Conservation (phyloP, 1,140 invertebrate species). For the Drosophila hydei region DNA sequence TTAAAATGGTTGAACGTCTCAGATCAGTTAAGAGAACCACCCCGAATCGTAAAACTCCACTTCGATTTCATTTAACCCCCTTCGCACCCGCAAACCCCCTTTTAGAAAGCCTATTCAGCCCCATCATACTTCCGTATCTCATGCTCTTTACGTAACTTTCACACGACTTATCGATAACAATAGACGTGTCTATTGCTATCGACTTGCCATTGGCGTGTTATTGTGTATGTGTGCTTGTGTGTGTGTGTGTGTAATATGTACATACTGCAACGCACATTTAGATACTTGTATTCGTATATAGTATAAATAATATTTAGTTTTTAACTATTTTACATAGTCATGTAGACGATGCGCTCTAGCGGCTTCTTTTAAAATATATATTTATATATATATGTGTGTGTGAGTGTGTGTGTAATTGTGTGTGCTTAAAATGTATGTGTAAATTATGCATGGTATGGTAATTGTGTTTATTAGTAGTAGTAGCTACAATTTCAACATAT, state of each 20-base stretch:
- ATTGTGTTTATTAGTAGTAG: slow-evolving; percentile 64
- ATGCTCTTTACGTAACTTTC: slow-evolving; percentile 14
- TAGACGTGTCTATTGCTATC: slow-evolving; percentile 17
- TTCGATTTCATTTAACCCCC: not conserved
- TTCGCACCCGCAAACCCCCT: slow-evolving; percentile 15
- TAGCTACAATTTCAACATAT: slow-evolving; percentile 79
- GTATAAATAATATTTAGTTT: slow-evolving; percentile 79
- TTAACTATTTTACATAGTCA: slow-evolving; percentile 82
- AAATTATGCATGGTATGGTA: slow-evolving; percentile 45
- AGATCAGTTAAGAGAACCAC: slow-evolving; percentile 37
- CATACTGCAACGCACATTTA: slow-evolving; percentile 71
- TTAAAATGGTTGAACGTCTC: slow-evolving; percentile 67
- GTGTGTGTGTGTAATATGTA: slow-evolving; percentile 38
- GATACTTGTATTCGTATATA: slow-evolving; percentile 61
- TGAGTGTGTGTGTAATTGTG: slow-evolving; percentile 30
- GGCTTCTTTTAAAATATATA: slow-evolving; percentile 60
- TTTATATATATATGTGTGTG: slow-evolving; percentile 51
- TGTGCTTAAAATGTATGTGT: slow-evolving; percentile 37
- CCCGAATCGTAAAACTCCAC: slow-evolving; percentile 8
- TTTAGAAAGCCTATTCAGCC: slow-evolving; percentile 3
- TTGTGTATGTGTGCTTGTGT: slow-evolving; percentile 9
- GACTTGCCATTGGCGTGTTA: slow-evolving; percentile 23
- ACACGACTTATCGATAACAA: slow-evolving; percentile 7
- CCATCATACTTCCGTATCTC: not conserved
- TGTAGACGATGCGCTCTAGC: slow-evolving; percentile 77